phyloP scores from a whole-genome alignment of 2,113 vertebrate species.

The Hemibates koningsi region DNA sequence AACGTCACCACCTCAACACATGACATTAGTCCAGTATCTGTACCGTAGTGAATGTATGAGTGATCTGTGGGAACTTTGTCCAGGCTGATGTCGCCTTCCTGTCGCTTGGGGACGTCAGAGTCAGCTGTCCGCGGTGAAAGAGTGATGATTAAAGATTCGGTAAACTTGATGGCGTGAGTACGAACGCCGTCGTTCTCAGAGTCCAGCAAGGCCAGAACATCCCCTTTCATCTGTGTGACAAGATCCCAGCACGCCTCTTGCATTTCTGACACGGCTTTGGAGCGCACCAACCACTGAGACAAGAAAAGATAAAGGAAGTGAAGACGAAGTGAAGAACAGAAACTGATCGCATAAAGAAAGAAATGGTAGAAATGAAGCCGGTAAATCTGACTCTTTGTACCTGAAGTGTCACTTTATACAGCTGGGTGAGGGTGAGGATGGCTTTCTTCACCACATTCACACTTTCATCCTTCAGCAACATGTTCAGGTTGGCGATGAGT shows the following conservation, averaged over 20 bases:
- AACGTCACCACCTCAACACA: neutral
- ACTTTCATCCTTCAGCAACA: conserved; percentile 88
- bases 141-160: conserved; percentile 87
- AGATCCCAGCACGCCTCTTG: conserved; percentile 94
- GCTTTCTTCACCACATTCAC: conserved; percentile 94
- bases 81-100: conserved; percentile 88
- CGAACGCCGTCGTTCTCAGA: conserved; percentile 93
- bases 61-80: conserved; percentile 88
- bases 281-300: conserved; percentile 85
- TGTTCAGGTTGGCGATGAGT: conserved; percentile 89
- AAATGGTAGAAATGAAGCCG: neutral
- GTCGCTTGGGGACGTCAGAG: conserved; percentile 83
- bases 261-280: conserved; percentile 77
- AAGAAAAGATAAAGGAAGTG: neutral
- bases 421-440: conserved; percentile 91
- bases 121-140: conserved; percentile 80
- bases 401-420: conserved; percentile 91
- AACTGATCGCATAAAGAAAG: neutral
- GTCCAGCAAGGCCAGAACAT: conserved; percentile 85
- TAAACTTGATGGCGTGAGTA: conserved; percentile 94
- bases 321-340: neutral
- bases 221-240: conserved; percentile 84
- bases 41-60: conserved; percentile 85
- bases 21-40: neutral
- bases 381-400: conserved; percentile 35